Percentiles rank a stretch among this genome's conserved stretches.
These are phyloP conservation scores for Leptopterna dolabrata DNA, from an alignment of 2,888 invertebrate species.

Conservation along the genomic window DNA sequence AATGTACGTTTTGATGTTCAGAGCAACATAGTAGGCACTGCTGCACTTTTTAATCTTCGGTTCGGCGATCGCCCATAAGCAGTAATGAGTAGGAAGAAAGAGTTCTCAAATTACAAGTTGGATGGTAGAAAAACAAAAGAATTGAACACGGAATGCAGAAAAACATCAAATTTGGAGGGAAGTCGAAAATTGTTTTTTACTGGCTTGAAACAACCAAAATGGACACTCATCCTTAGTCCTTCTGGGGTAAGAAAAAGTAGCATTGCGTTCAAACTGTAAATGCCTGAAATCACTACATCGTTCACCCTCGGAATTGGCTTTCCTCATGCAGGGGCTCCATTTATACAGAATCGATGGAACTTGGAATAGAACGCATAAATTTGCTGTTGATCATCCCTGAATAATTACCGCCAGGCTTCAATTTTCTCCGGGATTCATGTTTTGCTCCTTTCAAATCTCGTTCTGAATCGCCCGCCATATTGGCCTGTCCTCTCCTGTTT, in stretches of 20 bases:
- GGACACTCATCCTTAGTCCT: not conserved
- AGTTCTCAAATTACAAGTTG: too few species aligned
- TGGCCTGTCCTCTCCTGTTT: not conserved
- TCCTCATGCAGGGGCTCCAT: not conserved
- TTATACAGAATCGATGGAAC: conserved; percentile 5
- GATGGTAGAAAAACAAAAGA: too few species aligned
- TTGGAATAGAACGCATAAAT: conserved; percentile 6
- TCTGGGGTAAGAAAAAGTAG: not conserved
- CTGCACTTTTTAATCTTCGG: too few species aligned
- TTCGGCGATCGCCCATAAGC: too few species aligned
- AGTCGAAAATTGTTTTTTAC: too few species aligned
- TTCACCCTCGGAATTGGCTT: not conserved
- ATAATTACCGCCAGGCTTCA: not conserved
- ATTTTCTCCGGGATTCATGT: not conserved
- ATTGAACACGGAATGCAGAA: too few species aligned
- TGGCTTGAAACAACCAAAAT: not conserved
- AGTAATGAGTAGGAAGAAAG: too few species aligned
- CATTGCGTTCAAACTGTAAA: not conserved
- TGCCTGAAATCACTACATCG: not conserved
- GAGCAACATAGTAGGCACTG: too few species aligned
- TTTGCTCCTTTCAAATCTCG: not conserved
- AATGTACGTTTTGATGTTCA: too few species aligned
- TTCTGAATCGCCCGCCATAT: not conserved
- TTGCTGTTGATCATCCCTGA: conserved; percentile 1
- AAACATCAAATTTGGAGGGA: too few species aligned